phyloP scores from a whole-genome alignment of 2,797 vertebrate genomes.

The Parotocinclus haroldoi region DNA sequence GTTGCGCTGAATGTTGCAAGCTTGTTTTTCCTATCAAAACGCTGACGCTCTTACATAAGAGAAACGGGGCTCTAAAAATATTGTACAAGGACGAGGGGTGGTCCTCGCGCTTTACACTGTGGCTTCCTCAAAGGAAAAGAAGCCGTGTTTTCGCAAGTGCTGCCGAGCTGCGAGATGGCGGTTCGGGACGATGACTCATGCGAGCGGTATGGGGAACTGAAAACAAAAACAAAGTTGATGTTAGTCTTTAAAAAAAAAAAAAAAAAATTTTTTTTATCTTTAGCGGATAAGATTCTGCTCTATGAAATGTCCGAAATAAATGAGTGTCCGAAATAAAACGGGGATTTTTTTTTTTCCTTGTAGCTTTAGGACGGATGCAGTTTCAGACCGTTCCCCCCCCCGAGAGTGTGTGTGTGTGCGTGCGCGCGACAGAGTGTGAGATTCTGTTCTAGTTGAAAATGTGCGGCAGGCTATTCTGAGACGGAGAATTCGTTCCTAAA shows the following conservation, averaged over 20 bases:
- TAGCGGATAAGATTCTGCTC: no score
- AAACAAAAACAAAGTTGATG: neutral
- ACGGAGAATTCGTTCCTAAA: conserved; percentile 43
- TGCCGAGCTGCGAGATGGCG: neutral
- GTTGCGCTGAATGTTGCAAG: no score
- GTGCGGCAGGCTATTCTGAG: conserved; percentile 36
- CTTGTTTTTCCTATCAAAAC: no score
- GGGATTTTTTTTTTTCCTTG: neutral
- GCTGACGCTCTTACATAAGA: no score
- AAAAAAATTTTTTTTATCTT: no score
- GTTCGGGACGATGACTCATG: conserved; percentile 40
- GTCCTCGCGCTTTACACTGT: no score
- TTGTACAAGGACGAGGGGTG: no score
- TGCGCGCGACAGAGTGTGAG: conserved; percentile 26
- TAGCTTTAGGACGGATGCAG: neutral
- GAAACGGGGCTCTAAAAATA: no score
- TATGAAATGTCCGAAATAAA: no score
- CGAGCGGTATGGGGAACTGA: conserved; percentile 21
- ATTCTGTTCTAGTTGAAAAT: conserved; percentile 38
- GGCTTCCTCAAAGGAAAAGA: no score
- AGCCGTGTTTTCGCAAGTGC: neutral
- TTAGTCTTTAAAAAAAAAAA: neutral
- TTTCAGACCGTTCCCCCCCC: conserved; percentile 1
- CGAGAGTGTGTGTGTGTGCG: conserved; percentile 3
- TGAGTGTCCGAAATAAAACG: no score